Conservation (phyloP, 2,888 invertebrate genomes). For the Stenichneumon culpator region DNA sequence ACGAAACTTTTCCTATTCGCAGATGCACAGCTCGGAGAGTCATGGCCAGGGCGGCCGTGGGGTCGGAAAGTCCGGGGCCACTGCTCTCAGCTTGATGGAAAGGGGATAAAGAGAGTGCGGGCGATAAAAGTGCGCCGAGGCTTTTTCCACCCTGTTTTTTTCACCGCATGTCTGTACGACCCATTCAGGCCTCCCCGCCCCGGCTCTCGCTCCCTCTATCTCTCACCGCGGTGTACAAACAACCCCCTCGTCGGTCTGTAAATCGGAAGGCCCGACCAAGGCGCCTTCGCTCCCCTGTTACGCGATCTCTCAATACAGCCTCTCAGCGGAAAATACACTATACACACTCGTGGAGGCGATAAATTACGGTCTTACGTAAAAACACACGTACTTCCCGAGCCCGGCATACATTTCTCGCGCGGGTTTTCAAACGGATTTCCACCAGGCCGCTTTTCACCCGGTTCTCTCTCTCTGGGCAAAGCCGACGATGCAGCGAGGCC, state of each 20-base stretch:
- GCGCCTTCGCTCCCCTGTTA: constrained; percentile 21
- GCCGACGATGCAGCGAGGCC: not conserved
- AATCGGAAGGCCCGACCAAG: constrained; percentile 15
- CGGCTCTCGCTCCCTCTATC: not conserved
- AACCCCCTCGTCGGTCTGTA: constrained; percentile 9
- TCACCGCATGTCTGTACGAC: not conserved
- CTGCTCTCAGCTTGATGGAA: constrained; percentile 20
- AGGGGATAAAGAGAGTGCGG: constrained; percentile 32
- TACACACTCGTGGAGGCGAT: constrained; percentile 27
- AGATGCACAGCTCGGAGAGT: not conserved
- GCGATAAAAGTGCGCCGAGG: constrained; percentile 31
- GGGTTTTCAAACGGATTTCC: not conserved
- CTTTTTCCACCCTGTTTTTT: constrained; percentile 6
- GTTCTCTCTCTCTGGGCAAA: not conserved
- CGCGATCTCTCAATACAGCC: constrained; percentile 10
- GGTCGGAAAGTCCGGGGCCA: constrained; percentile 1
- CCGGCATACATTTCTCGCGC: not conserved
- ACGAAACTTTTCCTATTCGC: constrained; percentile 21
- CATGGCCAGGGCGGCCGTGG: not conserved
- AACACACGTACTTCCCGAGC: constrained; percentile 3
- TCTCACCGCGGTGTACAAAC: constrained; percentile 17
- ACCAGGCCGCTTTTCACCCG: not conserved
- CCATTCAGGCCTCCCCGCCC: not conserved
- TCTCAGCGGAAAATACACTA: not conserved
- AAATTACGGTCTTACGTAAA: constrained; percentile 29